These are phyloP conservation scores for Formicarius rufipectus DNA, from an alignment of 2,113 vertebrate genomes.

Conservation along the genomic window DNA sequence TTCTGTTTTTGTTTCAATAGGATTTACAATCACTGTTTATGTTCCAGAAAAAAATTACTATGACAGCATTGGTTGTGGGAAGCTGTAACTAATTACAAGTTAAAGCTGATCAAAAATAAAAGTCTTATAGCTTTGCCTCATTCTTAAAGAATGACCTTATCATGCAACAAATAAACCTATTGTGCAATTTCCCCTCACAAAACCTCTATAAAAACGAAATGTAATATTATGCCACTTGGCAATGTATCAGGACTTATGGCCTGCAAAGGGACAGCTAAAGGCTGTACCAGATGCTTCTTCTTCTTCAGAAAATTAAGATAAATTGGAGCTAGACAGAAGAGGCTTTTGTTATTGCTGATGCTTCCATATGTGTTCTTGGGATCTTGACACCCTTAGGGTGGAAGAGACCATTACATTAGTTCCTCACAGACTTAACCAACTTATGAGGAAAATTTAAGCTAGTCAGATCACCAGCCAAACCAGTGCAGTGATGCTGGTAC, in stretches of 20 bases:
- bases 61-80: background rate
- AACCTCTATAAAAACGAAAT: slow-evolving; percentile 25
- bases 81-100: slow-evolving; percentile 15
- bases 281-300: background rate
- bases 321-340: background rate
- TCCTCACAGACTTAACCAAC: background rate
- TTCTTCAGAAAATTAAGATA: background rate
- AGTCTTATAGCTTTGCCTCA: background rate
- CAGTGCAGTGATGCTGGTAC: background rate
- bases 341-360: background rate
- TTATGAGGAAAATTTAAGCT: background rate
- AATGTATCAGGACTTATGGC: background rate
- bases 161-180: background rate
- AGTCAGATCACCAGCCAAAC: background rate
- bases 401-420: background rate
- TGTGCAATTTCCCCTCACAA: background rate
- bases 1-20: background rate
- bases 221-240: background rate
- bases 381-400: background rate
- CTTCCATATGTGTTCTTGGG: background rate
- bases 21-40: background rate
- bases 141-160: slow-evolving; percentile 25
- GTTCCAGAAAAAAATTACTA: background rate
- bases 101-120: background rate
- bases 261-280: background rate